Evolutionary conservation across 2,888 invertebrate species (phyloP), one percentile per base, ranked within the genome.

Genomic region (Euplexia lucipara): DNA sequence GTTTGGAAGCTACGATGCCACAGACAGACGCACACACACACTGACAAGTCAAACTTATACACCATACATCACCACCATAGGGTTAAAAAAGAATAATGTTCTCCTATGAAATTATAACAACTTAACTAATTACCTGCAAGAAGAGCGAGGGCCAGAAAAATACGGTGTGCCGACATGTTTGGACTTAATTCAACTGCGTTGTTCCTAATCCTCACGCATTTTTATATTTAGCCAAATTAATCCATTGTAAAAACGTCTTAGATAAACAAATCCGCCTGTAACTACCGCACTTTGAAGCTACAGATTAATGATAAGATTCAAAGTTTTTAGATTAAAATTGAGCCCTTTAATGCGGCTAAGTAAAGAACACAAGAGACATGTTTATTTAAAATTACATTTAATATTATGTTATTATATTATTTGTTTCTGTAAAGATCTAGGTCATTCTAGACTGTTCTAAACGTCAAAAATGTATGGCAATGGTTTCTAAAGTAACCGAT

Each of bases 41-140:
- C n/a, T n/a, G n/a, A n/a, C n/a, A n/a, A n/a, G n/a, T n/a, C n/a
- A n/a, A n/a, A n/a, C n/a, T n/a, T n/a, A n/a, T n/a, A n/a, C n/a
- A n/a, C n/a, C n/a, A n/a, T n/a, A n/a, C n/a, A n/a, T n/a, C n/a
- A n/a, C n/a, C n/a, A n/a, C n/a, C n/a, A n/a, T n/a, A n/a, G n/a
- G n/a, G n/a, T n/a, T n/a, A n/a, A n/a, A n/a, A n/a, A n/a, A n/a
- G n/a, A n/a, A n/a, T n/a, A n/a, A n/a, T n/a, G n/a, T n/a, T n/a
- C n/a, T n/a, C n/a, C n/a, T n/a, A n/a, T n/a, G n/a, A n/a, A n/a
- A n/a, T n/a, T n/a, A n/a, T 41, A 16, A 18, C 18, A 45, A 2
- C n/a, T 26, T 16, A 30, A 30, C 8, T 37, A 48, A 12, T 52
- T 73, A 83, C 83, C 83, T 78, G 83, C 84, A 3, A 81, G 6